Evolutionary conservation across 2,797 vertebrate genomes (phyloP).

Genomic region (Florisuga fusca): DNA sequence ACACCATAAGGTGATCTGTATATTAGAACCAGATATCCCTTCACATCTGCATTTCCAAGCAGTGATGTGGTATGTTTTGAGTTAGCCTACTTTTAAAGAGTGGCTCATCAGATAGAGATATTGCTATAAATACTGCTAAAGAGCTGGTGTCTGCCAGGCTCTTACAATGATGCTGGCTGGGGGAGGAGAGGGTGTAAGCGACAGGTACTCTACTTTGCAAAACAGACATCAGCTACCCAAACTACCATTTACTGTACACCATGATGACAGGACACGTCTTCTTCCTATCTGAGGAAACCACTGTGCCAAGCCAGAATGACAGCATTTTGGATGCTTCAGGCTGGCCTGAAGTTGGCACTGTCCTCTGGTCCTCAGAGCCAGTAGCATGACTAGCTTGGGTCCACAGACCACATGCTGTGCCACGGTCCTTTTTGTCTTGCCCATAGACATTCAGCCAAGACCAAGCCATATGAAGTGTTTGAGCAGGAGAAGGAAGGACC

Average conservation of each 20-base stretch:
- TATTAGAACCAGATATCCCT: conserved; percentile 73
- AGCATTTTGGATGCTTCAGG: neutral
- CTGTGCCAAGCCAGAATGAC: neutral
- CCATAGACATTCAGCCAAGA: too few species aligned
- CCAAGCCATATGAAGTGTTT: neutral
- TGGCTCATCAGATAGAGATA: conserved; percentile 61
- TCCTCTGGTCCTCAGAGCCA: neutral
- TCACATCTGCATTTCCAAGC: conserved; percentile 66
- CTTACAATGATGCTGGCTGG: neutral
- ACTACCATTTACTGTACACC: neutral
- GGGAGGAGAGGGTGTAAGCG: neutral
- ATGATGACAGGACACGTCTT: neutral
- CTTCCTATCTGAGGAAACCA: neutral
- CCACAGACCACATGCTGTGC: neutral
- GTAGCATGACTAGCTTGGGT: neutral
- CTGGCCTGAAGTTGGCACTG: accelerated
- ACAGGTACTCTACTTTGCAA: neutral
- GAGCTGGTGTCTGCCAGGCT: neutral
- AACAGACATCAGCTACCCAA: neutral
- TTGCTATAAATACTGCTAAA: conserved; percentile 51
- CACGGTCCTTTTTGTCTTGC: neutral
- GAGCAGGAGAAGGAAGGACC: neutral
- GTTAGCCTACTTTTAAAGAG: conserved; percentile 61
- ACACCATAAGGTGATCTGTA: conserved; percentile 73
- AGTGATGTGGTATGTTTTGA: conserved; percentile 43